Evolutionary conservation across 2,888 invertebrate species (phyloP), one percentile per base, ranked within the genome.

Genomic region (Calameuta filiformis): DNA sequence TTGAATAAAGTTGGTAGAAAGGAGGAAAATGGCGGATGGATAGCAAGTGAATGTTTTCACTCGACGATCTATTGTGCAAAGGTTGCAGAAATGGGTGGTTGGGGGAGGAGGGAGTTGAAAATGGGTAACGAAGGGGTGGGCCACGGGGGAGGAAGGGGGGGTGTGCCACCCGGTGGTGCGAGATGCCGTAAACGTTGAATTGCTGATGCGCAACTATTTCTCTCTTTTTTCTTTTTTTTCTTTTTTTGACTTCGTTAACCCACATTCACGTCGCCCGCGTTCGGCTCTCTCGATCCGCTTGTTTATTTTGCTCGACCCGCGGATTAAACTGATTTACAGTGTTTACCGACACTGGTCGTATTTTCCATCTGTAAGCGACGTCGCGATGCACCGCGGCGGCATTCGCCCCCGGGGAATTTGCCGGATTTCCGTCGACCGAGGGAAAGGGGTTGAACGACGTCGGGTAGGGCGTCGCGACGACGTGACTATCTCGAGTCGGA

Each of bases 241-340:
- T 79, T 81, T 86, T 87, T 87, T 87, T 81, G 81, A 83, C 86
- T 87, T 87, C 88, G 86, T 87, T 87, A 87, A 87, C 87, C 87
- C 85, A 87, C 86, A 87, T 87, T 87, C 88, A 86, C 83, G 80
- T 80, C 30, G 69, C 4, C n/a, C 69, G 31, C 69, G 69, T 69
- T 33, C 69, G 69, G 68, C 56, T 76, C 76, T 79, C 78, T 78
- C 81, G 76, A 74, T 40, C 73, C 31, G 12, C 76, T 73, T 76
- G 80, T 80, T 81, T 79, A 79, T 79, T 83, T 81, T 77, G 77
- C 78, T 76, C 79, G 78, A 68, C 74, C 79, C 35, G 35, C 35
- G 87, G 82, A 85, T 83, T 85, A 82, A 84, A 82, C 84, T 81
- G 85, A 87, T 86, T 84, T 85, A 81, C 81, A 78, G 81, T 82